phyloP scores from a whole-genome alignment of 2,888 invertebrate genomes.

The Agrotis clavis region DNA sequence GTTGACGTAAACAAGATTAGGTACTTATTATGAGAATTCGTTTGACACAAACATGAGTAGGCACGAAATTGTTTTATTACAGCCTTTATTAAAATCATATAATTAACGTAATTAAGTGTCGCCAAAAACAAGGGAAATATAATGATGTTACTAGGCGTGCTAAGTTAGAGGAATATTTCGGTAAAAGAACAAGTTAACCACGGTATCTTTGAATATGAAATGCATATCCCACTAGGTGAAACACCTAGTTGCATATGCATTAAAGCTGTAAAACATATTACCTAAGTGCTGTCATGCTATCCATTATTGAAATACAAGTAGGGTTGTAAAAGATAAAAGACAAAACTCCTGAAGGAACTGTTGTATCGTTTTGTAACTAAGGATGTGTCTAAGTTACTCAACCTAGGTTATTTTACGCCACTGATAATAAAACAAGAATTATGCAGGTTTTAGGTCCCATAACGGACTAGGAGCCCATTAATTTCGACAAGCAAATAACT shows the following conservation, averaged over 20 bases:
- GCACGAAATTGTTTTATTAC: too few relatives aligned
- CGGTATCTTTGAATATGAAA: neutral
- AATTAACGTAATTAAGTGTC: too few relatives aligned
- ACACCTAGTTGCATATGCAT: neutral
- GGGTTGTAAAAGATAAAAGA: too few relatives aligned
- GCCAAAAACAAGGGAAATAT: too few relatives aligned
- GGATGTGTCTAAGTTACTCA: neutral
- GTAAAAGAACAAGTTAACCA: neutral
- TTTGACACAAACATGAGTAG: too few relatives aligned
- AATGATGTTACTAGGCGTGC: too few relatives aligned
- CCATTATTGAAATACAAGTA: neutral
- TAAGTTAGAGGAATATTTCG: neutral
- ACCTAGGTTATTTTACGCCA: conserved; percentile 4
- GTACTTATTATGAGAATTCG: neutral
- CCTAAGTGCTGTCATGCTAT: conserved; percentile 1
- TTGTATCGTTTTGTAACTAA: neutral
- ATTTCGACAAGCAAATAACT: conserved; percentile 26
- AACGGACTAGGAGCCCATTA: conserved; percentile 28
- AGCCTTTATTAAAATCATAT: too few relatives aligned
- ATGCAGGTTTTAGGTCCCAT: conserved; percentile 15
- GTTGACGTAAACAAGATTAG: neutral
- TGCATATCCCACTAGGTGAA: too few relatives aligned
- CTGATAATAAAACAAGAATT: conserved; percentile 24
- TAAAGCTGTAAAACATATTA: conserved; percentile 7
- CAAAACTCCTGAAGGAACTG: neutral